Percentiles rank a stretch among this genome's conserved stretches.
phyloP scores from a whole-genome alignment of 2,888 invertebrate genomes.

The Erpobdella octoculata region DNA sequence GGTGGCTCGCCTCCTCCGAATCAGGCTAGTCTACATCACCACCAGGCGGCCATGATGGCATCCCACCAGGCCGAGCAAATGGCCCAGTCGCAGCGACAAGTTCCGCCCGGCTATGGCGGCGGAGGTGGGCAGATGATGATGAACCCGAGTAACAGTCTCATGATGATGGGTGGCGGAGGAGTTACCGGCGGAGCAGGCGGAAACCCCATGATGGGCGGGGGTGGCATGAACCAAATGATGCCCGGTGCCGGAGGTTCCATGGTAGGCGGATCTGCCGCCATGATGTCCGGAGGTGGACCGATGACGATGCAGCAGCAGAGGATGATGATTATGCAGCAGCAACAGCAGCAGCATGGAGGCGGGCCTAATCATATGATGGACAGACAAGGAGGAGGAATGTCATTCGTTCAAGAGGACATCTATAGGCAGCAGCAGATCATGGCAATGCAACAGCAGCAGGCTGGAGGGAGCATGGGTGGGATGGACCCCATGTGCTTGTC shows the following conservation, averaged over 20 bases:
- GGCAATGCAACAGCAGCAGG: slow-evolving; percentile 29
- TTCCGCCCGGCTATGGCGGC: background rate
- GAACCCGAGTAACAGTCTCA: background rate
- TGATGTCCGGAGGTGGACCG: slow-evolving; percentile 19
- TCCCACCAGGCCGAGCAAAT: slow-evolving; percentile 24
- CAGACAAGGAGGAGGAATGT: slow-evolving; percentile 29
- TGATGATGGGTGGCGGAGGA: slow-evolving; percentile 26
- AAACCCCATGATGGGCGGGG: background rate
- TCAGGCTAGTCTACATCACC: background rate
- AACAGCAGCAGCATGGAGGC: slow-evolving; percentile 36
- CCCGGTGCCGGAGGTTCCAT: slow-evolving; percentile 12
- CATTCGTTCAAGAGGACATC: slow-evolving; percentile 22
- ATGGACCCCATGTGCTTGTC: slow-evolving; percentile 18
- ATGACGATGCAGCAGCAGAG: slow-evolving; percentile 18
- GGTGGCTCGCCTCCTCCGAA: slow-evolving; percentile 18
- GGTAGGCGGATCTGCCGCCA: slow-evolving; percentile 14
- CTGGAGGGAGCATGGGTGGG: slow-evolving; percentile 6
- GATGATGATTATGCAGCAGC: slow-evolving; percentile 27
- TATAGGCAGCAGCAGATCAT: slow-evolving; percentile 19
- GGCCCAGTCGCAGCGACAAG: slow-evolving; percentile 17
- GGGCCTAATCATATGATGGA: slow-evolving; percentile 44
- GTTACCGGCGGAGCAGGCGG: background rate
- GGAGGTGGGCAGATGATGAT: slow-evolving; percentile 7
- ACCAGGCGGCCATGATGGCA: slow-evolving; percentile 21
- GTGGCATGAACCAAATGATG: background rate